Percentiles rank a stretch among this genome's conserved stretches.
Conservation (phyloP, 2,797 vertebrate species). For the Lagorchestes hirsutus region DNA sequence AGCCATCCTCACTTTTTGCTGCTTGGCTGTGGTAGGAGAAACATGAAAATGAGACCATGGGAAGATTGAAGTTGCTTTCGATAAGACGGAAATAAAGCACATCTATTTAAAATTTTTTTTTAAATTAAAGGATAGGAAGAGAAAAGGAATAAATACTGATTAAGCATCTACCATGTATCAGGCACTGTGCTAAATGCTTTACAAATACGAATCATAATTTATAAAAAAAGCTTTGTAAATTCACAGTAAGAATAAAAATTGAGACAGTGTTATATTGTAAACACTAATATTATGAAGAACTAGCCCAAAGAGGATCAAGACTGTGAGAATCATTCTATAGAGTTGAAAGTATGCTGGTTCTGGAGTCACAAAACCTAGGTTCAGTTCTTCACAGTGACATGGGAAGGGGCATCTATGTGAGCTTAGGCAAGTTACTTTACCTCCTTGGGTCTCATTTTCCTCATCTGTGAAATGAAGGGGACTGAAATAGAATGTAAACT, state of each 20-base stretch:
- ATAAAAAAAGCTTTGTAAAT: background rate
- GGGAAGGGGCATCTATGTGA: background rate
- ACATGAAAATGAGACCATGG: background rate
- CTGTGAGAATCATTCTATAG: background rate
- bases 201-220: background rate
- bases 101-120: background rate
- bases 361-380: background rate
- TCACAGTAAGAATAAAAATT: background rate
- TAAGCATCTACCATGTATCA: background rate
- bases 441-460: no score
- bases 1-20: background rate
- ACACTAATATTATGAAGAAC: background rate
- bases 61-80: background rate
- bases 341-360: background rate
- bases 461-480: background rate
- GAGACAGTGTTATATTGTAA: background rate
- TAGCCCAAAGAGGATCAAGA: background rate
- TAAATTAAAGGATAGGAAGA: background rate
- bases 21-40: background rate
- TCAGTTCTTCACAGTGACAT: background rate
- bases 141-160: background rate
- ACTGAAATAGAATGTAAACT: background rate
- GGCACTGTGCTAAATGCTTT: no score
- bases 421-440: no score
- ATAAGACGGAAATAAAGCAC: constrained; percentile 2